phyloP scores from a whole-genome alignment of 2,888 invertebrate genomes.

The Anticlea derivata region DNA sequence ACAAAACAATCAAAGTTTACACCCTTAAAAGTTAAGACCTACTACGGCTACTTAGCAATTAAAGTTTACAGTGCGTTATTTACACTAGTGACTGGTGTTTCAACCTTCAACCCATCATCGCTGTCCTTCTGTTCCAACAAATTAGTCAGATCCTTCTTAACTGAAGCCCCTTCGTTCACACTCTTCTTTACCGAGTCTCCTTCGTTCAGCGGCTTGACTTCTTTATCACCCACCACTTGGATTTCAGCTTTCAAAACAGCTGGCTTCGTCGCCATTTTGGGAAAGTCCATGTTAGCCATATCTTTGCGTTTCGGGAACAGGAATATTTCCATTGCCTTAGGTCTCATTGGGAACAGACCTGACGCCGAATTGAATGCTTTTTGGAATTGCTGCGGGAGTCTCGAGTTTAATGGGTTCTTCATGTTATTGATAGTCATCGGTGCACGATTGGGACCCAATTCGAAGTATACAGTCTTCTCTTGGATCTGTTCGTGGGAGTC shows the following conservation, averaged over 20 bases:
- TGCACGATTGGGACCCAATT: constrained; percentile 51
- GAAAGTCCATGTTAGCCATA: constrained; percentile 31
- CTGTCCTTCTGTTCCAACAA: constrained; percentile 41
- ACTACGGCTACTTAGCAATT: constrained; percentile 4
- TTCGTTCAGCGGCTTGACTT: constrained; percentile 45
- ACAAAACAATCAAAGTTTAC: too few species aligned
- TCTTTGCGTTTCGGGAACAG: constrained; percentile 66
- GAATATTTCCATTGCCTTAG: constrained; percentile 65
- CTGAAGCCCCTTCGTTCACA: constrained; percentile 45
- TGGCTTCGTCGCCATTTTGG: constrained; percentile 39
- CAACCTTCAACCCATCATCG: constrained; percentile 37
- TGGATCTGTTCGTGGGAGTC: constrained; percentile 64
- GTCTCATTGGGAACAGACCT: constrained; percentile 36
- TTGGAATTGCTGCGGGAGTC: constrained; percentile 4
- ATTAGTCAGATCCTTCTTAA: constrained; percentile 58
- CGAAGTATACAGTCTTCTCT: constrained; percentile 61
- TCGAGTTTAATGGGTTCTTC: constrained; percentile 13
- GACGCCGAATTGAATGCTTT: constrained; percentile 1
- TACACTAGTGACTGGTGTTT: constrained; percentile 21
- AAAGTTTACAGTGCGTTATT: constrained; percentile 41
- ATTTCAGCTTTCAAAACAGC: constrained; percentile 48
- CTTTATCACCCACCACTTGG: constrained; percentile 60
- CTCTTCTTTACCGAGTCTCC: constrained; percentile 57
- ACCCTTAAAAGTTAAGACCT: neutral
- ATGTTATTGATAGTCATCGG: constrained; percentile 29